Base-by-base conservation (phyloP, 2,113 vertebrate species). In the Chroicocephalus ridibundus region DNA sequence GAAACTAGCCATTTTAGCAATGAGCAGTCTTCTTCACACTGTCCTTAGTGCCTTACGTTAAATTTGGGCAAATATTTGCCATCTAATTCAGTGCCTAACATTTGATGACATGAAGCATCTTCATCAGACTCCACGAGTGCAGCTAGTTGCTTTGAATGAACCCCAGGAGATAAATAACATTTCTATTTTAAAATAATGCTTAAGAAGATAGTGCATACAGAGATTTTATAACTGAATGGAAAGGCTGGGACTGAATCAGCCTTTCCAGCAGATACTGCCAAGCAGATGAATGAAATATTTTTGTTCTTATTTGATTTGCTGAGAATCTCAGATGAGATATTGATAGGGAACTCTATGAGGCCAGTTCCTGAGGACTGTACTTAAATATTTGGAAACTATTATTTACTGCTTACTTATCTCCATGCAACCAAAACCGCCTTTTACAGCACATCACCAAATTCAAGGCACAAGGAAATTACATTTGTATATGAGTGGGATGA, bases 191-290 rank as follows among this genome's bases (percentile, higher is more conserved):
- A 96, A 85, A 54, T 40, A 69, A 68, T 21, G 13, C 44, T 82
- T 71, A 58, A 83, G 71, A 90, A 92, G 69, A 49, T 29, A 51
- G 22, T 47, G 27, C 36, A 27, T 83, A 75, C 3, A 9, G 44
- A 90, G 72, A 55, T 90, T 93, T 94, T 80, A 93, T 54, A 94
- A 75, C 52, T 64, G 44, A 96, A 92, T 57, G 79, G 85, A 93
- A 95, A 94, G 94, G 54, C 57, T 75, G 29, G n/a, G 27, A 27
- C 82, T 92, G 87, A 88, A 86, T 87, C 86, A 95, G 25, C 40
- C 36, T 87, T 90, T 81, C 66, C 93, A 91, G 64, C 60, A 86
- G 26, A 81, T 34, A 71, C 24, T 88, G 85, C 90, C 85, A 94
- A 94, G 60, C 27, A 78, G 62, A 60, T 88, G 88, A 94, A 96